phyloP scores from a whole-genome alignment of 2,888 invertebrate genomes.

The Troides aeacus region DNA sequence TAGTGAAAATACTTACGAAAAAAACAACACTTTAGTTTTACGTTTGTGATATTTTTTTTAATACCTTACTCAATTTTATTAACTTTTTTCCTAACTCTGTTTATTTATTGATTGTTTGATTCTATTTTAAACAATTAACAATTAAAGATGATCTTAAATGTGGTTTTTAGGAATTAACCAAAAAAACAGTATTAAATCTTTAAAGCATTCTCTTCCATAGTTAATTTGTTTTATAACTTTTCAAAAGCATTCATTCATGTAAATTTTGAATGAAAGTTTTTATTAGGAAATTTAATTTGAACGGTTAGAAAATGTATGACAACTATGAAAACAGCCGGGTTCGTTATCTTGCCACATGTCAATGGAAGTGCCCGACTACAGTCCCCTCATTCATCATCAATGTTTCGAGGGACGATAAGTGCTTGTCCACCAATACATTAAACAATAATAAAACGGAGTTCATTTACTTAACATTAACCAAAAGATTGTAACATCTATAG shows the following conservation, averaged over 20 bases:
- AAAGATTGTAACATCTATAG: constrained; percentile 7
- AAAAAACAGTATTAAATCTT: too few species aligned
- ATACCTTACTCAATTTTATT: too few species aligned
- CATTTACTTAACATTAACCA: constrained; percentile 15
- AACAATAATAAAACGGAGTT: constrained; percentile 21
- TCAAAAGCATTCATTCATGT: not conserved
- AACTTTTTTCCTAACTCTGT: too few species aligned
- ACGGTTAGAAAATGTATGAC: constrained; percentile 18
- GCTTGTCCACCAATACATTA: constrained; percentile 21
- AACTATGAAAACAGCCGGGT: constrained; percentile 18
- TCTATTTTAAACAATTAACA: too few species aligned
- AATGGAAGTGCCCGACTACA: constrained; percentile 21
- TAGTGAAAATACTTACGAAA: too few species aligned
- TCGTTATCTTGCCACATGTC: constrained; percentile 30
- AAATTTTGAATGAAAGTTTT: not conserved
- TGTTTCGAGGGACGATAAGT: constrained; percentile 24
- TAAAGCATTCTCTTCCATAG: too few species aligned
- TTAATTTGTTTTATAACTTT: not conserved
- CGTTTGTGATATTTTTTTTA: too few species aligned
- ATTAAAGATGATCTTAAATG: too few species aligned
- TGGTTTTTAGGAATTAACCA: too few species aligned
- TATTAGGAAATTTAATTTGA: not conserved
- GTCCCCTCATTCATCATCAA: constrained; percentile 24
- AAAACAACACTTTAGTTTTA: too few species aligned
- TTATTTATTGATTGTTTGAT: too few species aligned